Base-by-base conservation (phyloP, 2,797 vertebrate genomes). In the Parauchenoglanis ngamensis region DNA sequence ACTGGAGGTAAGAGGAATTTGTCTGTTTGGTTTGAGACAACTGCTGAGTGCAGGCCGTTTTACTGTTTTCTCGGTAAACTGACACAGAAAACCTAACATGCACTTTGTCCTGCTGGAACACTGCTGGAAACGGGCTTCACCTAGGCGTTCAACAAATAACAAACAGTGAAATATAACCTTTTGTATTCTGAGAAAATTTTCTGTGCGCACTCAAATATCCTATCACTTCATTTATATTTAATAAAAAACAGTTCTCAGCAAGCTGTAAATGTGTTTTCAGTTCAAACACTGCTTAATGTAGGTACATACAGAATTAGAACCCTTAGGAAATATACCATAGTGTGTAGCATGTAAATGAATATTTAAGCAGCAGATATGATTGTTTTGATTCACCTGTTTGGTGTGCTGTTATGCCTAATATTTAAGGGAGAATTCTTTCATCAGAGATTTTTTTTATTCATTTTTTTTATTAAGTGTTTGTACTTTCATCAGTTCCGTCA, bases 1-100 rank as follows among this genome's bases (percentile, higher is more conserved):
- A 61, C 25, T 72, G 3, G 81, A 82, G 88, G 91, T 91, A 87
- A 90, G 86, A 76, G n/a, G 49, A 13, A 11, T 35, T 67, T 52
- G 35, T 61, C 10, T 65, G 11, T 76, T 84, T 54, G 56, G 10
- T 21, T 31, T 49, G 28, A 82, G 19, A 52, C 28, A n/a, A 19
- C 35, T 28, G 7, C 49, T 7, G 75, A n/a, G 5, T 12, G 23
- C 15, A 77, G n/a, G 49, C 25, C 44, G 15, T 19, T 19, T 10
- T 19, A 19, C 8, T 44, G 10, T 79, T 80, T 59, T 80, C 54
- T 80, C n/a, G 21, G 46, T 28, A 52, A 46, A 28, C 73, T 54
- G 72, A 75, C 10, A 7, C 75, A 56, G 76, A 57, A 78, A 57
- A 78, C 76, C 57, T 61, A 13, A 15, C 31, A 2, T 81, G 35